Evolutionary conservation across 2,888 invertebrate species (phyloP).

Genomic region (Synanthedon vespiformis): DNA sequence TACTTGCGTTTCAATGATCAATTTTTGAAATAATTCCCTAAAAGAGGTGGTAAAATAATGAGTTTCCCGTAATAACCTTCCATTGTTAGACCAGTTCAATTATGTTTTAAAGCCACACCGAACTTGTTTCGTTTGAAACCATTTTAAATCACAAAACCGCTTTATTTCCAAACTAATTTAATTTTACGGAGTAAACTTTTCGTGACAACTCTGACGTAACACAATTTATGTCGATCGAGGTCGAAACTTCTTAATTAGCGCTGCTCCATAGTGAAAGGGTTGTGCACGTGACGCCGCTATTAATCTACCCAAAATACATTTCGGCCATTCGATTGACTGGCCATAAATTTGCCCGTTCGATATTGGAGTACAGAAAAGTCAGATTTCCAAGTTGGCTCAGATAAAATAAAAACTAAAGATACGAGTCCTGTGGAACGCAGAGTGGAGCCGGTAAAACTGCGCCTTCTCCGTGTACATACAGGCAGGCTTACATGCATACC

Average conservation of each 20-base stretch:
- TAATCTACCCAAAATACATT: constrained; percentile 29
- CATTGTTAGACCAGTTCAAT: background rate
- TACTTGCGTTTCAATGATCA: no score
- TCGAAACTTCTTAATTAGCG: constrained; percentile 56
- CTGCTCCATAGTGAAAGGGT: constrained; percentile 32
- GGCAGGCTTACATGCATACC: no score
- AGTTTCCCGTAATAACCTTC: no score
- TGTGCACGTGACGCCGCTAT: constrained; percentile 28
- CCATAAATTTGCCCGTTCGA: background rate
- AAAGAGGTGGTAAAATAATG: no score
- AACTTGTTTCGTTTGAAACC: background rate
- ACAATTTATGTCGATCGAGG: constrained; percentile 45
- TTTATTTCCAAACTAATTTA: constrained; percentile 44
- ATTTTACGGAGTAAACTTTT: constrained; percentile 41
- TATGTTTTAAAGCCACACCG: background rate
- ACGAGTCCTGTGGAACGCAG: no score
- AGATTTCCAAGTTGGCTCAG: background rate
- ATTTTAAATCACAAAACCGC: constrained; percentile 39
- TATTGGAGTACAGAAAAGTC: background rate
- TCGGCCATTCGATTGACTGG: constrained; percentile 4
- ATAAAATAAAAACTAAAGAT: no score
- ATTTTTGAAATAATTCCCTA: no score
- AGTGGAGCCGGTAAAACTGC: no score
- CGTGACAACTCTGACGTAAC: constrained; percentile 40
- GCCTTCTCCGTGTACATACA: background rate